These are phyloP conservation scores for Volucella inflata DNA, from an alignment of 2,888 invertebrate genomes.

Conservation along the genomic window DNA sequence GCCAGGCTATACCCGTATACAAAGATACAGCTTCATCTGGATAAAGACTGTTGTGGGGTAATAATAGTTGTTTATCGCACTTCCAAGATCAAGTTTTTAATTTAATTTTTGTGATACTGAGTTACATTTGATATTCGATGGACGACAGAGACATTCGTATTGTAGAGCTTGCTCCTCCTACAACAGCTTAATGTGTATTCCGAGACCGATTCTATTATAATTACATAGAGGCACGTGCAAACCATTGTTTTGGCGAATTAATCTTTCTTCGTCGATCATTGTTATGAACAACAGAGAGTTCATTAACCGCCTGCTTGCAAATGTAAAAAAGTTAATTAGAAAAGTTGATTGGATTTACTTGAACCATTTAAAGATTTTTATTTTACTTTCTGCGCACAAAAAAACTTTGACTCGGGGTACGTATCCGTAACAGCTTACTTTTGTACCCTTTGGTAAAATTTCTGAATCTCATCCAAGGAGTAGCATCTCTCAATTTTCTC, in stretches of 20 bases:
- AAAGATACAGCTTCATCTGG: slow-evolving; percentile 13
- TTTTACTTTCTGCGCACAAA: not conserved
- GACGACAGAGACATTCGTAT: not conserved
- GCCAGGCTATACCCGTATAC: slow-evolving; percentile 1
- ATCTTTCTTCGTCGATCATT: slow-evolving; percentile 5
- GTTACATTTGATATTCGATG: not conserved
- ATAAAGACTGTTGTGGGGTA: slow-evolving; percentile 5
- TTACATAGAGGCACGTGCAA: slow-evolving; percentile 1
- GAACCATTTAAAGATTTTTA: not conserved
- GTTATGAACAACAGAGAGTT: slow-evolving; percentile 11
- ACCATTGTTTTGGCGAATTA: slow-evolving; percentile 8
- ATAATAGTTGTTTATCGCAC: slow-evolving; percentile 34
- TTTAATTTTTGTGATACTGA: slow-evolving; percentile 17
- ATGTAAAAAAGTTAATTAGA: slow-evolving; percentile 22
- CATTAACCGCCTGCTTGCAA: slow-evolving; percentile 25
- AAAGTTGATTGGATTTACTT: slow-evolving; percentile 24
- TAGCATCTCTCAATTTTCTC: no score
- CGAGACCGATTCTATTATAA: not conserved
- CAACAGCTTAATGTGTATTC: not conserved
- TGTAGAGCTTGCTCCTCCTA: not conserved
- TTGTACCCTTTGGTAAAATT: no score
- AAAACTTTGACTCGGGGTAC: no score
- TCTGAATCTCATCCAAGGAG: no score
- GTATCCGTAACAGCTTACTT: no score
- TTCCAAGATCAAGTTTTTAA: slow-evolving; percentile 29